Base-by-base conservation (phyloP, 2,113 vertebrate species). In the Galeopterus variegatus region DNA sequence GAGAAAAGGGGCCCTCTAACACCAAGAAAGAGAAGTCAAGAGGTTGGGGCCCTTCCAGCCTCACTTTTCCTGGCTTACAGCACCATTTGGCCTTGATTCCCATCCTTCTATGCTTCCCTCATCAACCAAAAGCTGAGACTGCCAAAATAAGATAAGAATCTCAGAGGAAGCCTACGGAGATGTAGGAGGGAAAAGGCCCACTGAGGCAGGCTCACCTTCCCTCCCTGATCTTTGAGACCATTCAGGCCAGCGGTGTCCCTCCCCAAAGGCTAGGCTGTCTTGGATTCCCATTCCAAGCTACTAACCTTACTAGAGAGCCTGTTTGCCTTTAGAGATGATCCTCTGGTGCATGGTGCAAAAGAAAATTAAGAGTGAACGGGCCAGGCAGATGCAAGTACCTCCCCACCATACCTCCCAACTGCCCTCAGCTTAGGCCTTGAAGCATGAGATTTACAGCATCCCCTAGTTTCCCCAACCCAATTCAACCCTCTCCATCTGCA, bases 301-400 rank as follows among this genome's bases (percentile, higher is more conserved):
- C 98, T 99, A 98, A 99, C 98, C 98, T 99, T 96, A 96, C 98
- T 97, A 98, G 96, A 98, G 96, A 98, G 98, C 97, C 98, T 98
- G 98, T 97, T 98, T 97, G 97, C 88, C 97, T 97, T 97, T 95
- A 97, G 77, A 98, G 98, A 81, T 79, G 89, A 98, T 99, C 98
- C 98, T 99, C 98, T 99, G 98, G 93, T 98, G 98, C 98, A 97
- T 98, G 98, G 96, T 97, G 97, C 97, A 98, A 99, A 98, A 99
- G 98, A 99, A 98, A 99, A 99, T 98, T 97, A 98, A 92, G 98
- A 97, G 98, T 99, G 97, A 99, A 98, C 95, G 95, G 96, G 95
- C 97, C 95, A 96, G 76, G 95, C 70, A 70, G 92, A 93, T 67
- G 72, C 88, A 97, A 33, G 56, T 72, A 77, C 64, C 45, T 95